Percentiles rank a stretch among this genome's conserved stretches.
These are phyloP conservation scores for Burhinus bistriatus DNA, from an alignment of 2,113 vertebrate genomes.

Conservation along the genomic window DNA sequence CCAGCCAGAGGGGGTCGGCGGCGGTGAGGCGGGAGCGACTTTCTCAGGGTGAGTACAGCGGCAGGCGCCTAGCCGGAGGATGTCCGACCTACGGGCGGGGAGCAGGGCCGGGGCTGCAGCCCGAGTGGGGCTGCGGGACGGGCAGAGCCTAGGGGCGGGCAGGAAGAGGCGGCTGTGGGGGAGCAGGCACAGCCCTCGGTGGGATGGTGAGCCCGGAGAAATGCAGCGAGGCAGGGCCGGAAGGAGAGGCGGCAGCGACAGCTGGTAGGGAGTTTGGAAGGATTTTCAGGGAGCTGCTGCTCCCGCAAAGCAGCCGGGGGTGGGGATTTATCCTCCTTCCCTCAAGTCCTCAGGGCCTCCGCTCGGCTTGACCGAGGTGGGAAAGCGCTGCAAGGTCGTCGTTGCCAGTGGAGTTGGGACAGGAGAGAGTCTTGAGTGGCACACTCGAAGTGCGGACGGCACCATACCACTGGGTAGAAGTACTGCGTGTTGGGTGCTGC, in stretches of 20 bases:
- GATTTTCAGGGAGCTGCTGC: not conserved
- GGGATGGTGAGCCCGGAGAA: not conserved
- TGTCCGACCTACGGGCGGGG: not conserved
- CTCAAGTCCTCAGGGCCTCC: not conserved
- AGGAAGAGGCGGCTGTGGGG: too few species aligned
- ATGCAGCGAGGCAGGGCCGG: not conserved
- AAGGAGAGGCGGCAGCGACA: too few species aligned
- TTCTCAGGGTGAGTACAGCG: not conserved
- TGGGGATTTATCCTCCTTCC: not conserved
- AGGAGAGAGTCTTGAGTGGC: not conserved
- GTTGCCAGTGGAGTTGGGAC: not conserved
- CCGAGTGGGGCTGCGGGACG: not conserved
- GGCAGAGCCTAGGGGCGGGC: not conserved
- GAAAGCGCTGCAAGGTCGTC: not conserved
- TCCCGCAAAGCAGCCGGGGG: not conserved
- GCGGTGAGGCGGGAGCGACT: not conserved
- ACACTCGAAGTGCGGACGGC: fast-evolving
- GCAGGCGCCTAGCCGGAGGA: not conserved
- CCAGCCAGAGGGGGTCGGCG: not conserved
- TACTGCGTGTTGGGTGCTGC: fast-evolving
- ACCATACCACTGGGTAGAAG: too few species aligned
- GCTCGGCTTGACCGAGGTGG: not conserved
- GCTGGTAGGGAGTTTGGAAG: not conserved
- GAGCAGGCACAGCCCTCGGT: not conserved
- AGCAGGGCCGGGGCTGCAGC: not conserved